phyloP scores from a whole-genome alignment of 2,888 invertebrate species.

The Nymphalis polychloros region DNA sequence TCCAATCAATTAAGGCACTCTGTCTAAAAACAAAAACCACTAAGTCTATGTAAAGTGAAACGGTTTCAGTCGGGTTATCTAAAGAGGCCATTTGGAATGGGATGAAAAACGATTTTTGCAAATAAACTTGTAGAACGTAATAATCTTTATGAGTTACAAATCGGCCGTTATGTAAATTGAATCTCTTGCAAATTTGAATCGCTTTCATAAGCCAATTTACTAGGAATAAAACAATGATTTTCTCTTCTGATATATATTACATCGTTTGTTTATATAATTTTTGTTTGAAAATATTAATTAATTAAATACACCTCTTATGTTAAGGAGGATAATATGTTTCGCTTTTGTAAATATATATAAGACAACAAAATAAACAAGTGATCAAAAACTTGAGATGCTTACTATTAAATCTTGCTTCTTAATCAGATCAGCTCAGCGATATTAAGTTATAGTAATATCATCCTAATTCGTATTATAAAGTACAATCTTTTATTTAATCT shows the following conservation, averaged over 20 bases:
- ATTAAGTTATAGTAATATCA: too few species aligned
- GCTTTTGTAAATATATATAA: too few species aligned
- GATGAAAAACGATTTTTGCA: conserved; percentile 52
- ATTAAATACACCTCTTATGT: too few species aligned
- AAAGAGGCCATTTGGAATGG: conserved; percentile 48
- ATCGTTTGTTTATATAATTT: too few species aligned
- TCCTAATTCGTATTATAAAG: too few species aligned
- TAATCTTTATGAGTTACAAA: conserved; percentile 64
- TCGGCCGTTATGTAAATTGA: conserved; percentile 80
- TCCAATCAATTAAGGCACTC: conserved; percentile 46
- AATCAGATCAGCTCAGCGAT: too few species aligned
- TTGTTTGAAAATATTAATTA: too few species aligned
- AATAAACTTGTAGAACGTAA: conserved; percentile 42
- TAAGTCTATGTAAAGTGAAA: conserved; percentile 45
- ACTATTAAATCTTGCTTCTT: too few species aligned
- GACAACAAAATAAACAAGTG: too few species aligned
- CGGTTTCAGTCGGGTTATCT: conserved; percentile 39
- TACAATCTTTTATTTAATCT: too few species aligned
- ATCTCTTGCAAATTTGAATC: conserved; percentile 78
- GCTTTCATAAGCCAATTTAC: conserved; percentile 76
- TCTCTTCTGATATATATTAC: conserved; percentile 32
- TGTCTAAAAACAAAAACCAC: conserved; percentile 48
- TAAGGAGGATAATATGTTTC: too few species aligned
- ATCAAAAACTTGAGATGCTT: too few species aligned
- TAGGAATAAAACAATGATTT: conserved; percentile 73